Base-by-base conservation (phyloP, 2,797 vertebrate genomes). In the Naso thynnoides region DNA sequence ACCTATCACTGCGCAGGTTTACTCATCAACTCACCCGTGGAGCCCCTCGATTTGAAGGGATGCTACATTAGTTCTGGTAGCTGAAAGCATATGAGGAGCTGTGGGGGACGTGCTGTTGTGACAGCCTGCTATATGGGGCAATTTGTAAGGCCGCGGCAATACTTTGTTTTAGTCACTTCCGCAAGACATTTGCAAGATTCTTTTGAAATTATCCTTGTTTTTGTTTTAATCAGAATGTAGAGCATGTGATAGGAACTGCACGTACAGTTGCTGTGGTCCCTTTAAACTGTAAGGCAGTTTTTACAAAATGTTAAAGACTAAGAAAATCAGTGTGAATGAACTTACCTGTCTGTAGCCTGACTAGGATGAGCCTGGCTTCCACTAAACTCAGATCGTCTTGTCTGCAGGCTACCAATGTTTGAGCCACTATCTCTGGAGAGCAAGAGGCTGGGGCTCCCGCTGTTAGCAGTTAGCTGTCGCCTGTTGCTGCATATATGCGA, bases 1-100 rank as follows among this genome's bases (percentile, higher is more conserved):
- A 80, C 77, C 86, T 50, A 60, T 85, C 79, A 61, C 73, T 1
- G 60, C 47, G n/a, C 82, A 77, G 84, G 89, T 87, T 91, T 88
- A 90, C 90, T 91, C 91, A 91, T 92, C 89, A 87, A 78, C 78
- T 88, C 88, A 87, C 89, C 86, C 78, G 83, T 55, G 75, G 88
- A 78, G 91, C 56, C 73, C 71, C 84, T 79, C 80, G 44, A 73
- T 90, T 81, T 72, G 62, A 81, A 75, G 74, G 65, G 84, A 89
- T 81, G 85, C 85, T 81, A 83, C 86, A 89, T 89, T 87, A 87
- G 88, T 74, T 76, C 78, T 49, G 70, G 62, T 70, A 54, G 78
- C 81, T 74, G 82, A 72, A 70, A 82, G 81, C 71, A 64, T 56
- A 70, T 26, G 8, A 67, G 72, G 79, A 78, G 70, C 85, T 33